Evolutionary conservation across 2,797 vertebrate genomes (phyloP).

Genomic region (Lycodopsis pacificus): DNA sequence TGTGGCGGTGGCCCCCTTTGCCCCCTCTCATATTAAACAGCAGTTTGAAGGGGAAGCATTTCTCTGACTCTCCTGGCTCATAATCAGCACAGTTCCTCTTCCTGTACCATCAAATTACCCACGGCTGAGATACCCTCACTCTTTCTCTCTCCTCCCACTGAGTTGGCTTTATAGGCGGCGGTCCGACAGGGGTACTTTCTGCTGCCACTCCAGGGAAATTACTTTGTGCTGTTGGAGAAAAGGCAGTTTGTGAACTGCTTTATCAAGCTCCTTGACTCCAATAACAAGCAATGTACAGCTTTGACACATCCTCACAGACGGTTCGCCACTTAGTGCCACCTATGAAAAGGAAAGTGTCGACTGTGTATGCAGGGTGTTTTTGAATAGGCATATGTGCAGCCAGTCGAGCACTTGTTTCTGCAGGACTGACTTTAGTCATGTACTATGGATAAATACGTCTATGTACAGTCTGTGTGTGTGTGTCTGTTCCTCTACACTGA

Average conservation of each 20-base stretch:
- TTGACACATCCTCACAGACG: conserved; percentile 21
- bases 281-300: conserved; percentile 60
- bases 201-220: conserved; percentile 82
- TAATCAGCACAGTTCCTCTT: conserved; percentile 67
- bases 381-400: conserved; percentile 21
- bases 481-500: conserved; percentile 37
- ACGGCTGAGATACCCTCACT: conserved; percentile 53
- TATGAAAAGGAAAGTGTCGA: conserved; percentile 19
- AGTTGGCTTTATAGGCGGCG: conserved; percentile 75
- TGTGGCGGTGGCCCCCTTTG: conserved; percentile 4
- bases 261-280: conserved; percentile 70
- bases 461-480: not conserved
- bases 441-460: conserved; percentile 23
- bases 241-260: conserved; percentile 79
- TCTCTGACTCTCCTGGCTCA: conserved; percentile 58
- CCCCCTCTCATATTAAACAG: conserved; percentile 59
- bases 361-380: conserved; percentile 11
- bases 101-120: conserved; percentile 75
- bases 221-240: conserved; percentile 78
- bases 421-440: conserved; percentile 31
- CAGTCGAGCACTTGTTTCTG: conserved; percentile 44
- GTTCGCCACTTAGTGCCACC: conserved; percentile 2
- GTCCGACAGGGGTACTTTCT: conserved; percentile 78
- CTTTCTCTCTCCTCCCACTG: conserved; percentile 63
- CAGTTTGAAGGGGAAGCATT: conserved; percentile 46